Base-by-base conservation (phyloP, 2,797 vertebrate genomes). In the Poeciliopsis presidionis region DNA sequence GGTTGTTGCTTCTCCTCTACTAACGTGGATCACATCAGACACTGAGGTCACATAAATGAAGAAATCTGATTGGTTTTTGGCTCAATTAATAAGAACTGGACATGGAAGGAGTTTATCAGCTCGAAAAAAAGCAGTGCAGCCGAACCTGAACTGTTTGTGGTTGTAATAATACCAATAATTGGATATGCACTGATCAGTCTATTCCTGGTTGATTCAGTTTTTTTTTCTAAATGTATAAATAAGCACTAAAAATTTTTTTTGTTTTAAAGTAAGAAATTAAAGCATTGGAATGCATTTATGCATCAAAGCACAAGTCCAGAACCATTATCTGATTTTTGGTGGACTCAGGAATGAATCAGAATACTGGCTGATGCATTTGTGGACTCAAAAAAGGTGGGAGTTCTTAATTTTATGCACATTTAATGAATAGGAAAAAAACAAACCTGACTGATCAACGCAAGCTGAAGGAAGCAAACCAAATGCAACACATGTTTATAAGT, bases 1-100 rank as follows among this genome's bases (percentile, higher is more conserved):
- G 47, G 71, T 80, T 49, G 59, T 84, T 85, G 74, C 81, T 82
- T 87, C 88, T 75, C 72, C 81, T 81, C 70, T 45, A 61, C 76
- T 61, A 28, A 78, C 28, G 74, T 53, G 69, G 49, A 81, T 43
- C 25, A 39, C 51, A 18, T 36, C 33, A n/a, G 36, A 39, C 33
- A 28, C 20, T 28, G 36, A 57, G 22, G 18, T 43, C 67, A 22
- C 14, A 14, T 22, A 41, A 55, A 14, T 4, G 11, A 36, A 20
- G 20, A 36, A 75, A 45, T 6, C 57, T 74, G 72, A 78, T 69
- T 47, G 30, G 30, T 4, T 33, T 63, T 30, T 59, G n/a, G 76
- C 79, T 75, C 22, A 25, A 39, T 45, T 65, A 30, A 63, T n/a
- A 59, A 49, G 12, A 76, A 84, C 3, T 36, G 61, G 33, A 4